These are phyloP conservation scores for Drosophila orosa DNA, from an alignment of 1,140 invertebrate species.

Conservation along the genomic window DNA sequence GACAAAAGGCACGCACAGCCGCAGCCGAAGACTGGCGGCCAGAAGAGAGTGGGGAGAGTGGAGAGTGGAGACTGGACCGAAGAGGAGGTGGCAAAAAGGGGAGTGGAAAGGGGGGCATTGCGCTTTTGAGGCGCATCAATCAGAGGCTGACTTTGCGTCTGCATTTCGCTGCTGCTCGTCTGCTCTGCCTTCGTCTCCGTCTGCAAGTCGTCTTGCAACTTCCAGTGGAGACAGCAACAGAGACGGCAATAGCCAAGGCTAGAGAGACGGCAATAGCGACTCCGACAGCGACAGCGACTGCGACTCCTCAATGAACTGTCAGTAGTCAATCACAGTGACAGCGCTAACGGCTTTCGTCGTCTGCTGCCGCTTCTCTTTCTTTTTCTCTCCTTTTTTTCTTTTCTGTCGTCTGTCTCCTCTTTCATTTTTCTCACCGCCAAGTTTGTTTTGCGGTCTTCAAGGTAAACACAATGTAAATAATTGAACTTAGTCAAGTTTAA, in stretches of 20 bases:
- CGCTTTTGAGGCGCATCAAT: slow-evolving; percentile 57
- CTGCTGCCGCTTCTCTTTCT: slow-evolving; percentile 17
- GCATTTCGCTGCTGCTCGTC: slow-evolving; percentile 19
- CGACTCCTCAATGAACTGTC: slow-evolving; percentile 50
- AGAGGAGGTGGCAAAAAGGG: slow-evolving; percentile 4
- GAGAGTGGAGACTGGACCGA: neutral
- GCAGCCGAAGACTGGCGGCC: neutral
- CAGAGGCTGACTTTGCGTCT: slow-evolving; percentile 50
- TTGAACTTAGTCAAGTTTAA: slow-evolving; percentile 9
- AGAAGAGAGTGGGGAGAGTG: neutral
- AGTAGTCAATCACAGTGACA: slow-evolving; percentile 55
- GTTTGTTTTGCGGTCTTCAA: slow-evolving; percentile 23
- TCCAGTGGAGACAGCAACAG: slow-evolving; percentile 1
- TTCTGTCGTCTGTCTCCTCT: neutral
- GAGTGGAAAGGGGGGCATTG: slow-evolving; percentile 21
- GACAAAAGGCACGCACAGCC: slow-evolving; percentile 46
- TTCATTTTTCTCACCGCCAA: neutral
- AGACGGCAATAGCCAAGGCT: slow-evolving; percentile 3
- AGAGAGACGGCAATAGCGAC: slow-evolving; percentile 12
- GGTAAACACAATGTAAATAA: slow-evolving; percentile 32
- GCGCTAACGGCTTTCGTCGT: slow-evolving; percentile 53
- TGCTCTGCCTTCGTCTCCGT: slow-evolving; percentile 7
- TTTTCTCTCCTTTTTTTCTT: neutral
- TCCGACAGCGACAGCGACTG: slow-evolving; percentile 4
- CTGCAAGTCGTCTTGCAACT: slow-evolving; percentile 6